Base-by-base conservation (phyloP, 2,113 vertebrate genomes). In the Gymnobelideus leadbeateri region DNA sequence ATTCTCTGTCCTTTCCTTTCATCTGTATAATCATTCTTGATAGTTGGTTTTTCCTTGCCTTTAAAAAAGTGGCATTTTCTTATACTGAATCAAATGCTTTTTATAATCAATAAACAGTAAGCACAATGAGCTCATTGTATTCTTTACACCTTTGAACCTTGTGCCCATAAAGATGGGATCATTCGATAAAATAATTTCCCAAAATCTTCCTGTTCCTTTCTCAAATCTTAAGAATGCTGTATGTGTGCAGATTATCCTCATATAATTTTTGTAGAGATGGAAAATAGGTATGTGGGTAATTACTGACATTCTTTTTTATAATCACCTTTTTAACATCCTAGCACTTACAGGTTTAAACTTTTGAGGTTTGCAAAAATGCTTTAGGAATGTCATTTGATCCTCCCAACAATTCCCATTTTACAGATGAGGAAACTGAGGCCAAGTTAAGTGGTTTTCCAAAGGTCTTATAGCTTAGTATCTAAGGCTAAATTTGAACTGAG, bases 81-180 rank as follows among this genome's bases (percentile, higher is more conserved):
- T 84, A n/a, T 84, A 84, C 37, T 77, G 37, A 77, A n/a, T 77
- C 68, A 84, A 84, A 84, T 84, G 68, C 68, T 84, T 43, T 84
- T 84, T 43, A 84, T 84, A 84, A 84, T 84, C 68, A 84, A 84
- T 84, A 84, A 84, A 84, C 16, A 84, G n/a, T 84, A 84, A 84
- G n/a, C 68, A 43, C n/a, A 84, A 84, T 84, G 68, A 23, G 68
- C 68, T 84, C n/a, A 43, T 43, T 84, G 68, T 84, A 84, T 43
- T 84, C 16, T 84, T 84, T 84, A 7, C n/a, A 84, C 37, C 68
- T 77, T 19, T n/a, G 68, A 77, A 77, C n/a, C 68, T 0, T 61
- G 9, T 61, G 28, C 26, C 28, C 31, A 31, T 37, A 37, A 68
- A 68, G 57, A 84, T 21, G 19, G 23, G 68, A 6, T 84, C 68